phyloP scores from a whole-genome alignment of 2,888 invertebrate genomes.

The Galerucella nymphaeae region DNA sequence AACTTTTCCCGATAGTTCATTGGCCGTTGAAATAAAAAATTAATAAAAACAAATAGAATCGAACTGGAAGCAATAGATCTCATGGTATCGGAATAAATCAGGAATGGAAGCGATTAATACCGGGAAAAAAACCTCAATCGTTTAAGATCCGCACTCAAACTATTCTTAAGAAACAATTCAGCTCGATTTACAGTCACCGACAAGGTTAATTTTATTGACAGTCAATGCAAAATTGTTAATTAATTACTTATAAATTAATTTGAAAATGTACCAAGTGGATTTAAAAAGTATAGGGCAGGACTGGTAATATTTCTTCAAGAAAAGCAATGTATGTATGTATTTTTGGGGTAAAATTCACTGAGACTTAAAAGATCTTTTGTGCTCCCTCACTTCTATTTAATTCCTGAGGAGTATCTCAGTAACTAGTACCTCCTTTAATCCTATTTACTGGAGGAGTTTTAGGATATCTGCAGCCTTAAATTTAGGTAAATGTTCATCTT shows the following conservation, averaged over 20 bases:
- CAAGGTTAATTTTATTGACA: slow-evolving; percentile 43
- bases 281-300: slow-evolving; percentile 23
- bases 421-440: too few relatives aligned
- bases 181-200: slow-evolving; percentile 39
- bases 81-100: slow-evolving; percentile 29
- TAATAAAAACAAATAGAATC: slow-evolving; percentile 21
- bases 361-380: too few relatives aligned
- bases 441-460: too few relatives aligned
- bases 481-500: too few relatives aligned
- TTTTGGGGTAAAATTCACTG: too few relatives aligned
- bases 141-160: slow-evolving; percentile 36
- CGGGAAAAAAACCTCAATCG: slow-evolving; percentile 35
- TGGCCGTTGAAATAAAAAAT: slow-evolving; percentile 7
- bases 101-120: slow-evolving; percentile 10
- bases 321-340: too few relatives aligned
- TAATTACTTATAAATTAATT: slow-evolving; percentile 37
- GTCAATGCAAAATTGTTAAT: slow-evolving; percentile 39
- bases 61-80: slow-evolving; percentile 22
- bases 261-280: slow-evolving; percentile 23
- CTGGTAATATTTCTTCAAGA: slow-evolving; percentile 8
- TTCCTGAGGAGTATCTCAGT: too few relatives aligned
- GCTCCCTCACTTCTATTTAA: too few relatives aligned
- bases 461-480: too few relatives aligned
- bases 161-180: slow-evolving; percentile 29
- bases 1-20: slow-evolving; percentile 5